Evolutionary conservation across 2,797 vertebrate species (phyloP).

Genomic region (Gobio occitaniae): DNA sequence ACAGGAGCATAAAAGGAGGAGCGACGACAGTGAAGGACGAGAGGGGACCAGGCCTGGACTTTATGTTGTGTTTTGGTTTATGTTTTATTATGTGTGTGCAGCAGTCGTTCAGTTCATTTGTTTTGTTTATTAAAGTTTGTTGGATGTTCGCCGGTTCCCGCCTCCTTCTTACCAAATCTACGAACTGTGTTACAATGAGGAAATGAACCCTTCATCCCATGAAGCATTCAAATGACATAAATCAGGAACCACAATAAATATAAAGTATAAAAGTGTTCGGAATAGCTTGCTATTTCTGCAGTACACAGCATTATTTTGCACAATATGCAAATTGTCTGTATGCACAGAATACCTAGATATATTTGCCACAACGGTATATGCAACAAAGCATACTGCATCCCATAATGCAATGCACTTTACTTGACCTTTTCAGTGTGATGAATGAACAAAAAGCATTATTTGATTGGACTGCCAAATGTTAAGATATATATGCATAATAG

Average conservation of each 20-base stretch:
- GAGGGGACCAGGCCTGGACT: too few relatives aligned
- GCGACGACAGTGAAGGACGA: too few relatives aligned
- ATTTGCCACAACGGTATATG: neutral
- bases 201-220: neutral
- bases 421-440: constrained; percentile 4
- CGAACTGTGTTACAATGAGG: too few relatives aligned
- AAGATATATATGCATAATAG: neutral
- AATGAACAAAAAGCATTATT: constrained; percentile 9
- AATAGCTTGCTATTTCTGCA: neutral
- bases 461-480: neutral
- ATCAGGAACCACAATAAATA: neutral
- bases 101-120: too few relatives aligned
- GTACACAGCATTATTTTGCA: neutral
- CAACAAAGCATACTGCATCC: neutral
- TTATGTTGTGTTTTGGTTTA: too few relatives aligned
- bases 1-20: too few relatives aligned
- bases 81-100: too few relatives aligned
- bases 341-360: neutral
- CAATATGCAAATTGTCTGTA: neutral
- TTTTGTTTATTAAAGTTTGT: too few relatives aligned
- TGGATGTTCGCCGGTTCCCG: too few relatives aligned
- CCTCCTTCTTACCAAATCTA: too few relatives aligned
- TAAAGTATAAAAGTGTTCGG: neutral
- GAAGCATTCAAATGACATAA: neutral
- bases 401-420: neutral